These are phyloP conservation scores for Microctonus brassicae DNA, from an alignment of 2,888 invertebrate genomes.

Conservation along the genomic window DNA sequence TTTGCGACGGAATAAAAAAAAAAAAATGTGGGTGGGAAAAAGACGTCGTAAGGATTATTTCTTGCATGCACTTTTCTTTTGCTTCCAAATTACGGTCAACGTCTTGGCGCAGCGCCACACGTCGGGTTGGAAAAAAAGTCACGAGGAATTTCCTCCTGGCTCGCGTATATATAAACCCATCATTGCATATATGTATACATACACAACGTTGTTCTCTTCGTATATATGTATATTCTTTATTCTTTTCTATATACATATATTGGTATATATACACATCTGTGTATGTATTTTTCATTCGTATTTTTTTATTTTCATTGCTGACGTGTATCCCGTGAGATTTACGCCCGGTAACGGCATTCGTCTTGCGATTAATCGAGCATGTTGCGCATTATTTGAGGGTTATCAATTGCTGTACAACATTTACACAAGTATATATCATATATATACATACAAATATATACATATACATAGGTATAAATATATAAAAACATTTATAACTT, in stretches of 20 bases:
- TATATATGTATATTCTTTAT: conserved; percentile 24
- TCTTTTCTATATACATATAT: no score
- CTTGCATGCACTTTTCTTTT: conserved; percentile 47
- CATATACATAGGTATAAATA: neutral
- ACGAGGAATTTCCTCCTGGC: neutral
- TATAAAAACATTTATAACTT: no score
- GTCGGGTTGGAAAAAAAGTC: conserved; percentile 35
- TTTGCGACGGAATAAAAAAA: conserved; percentile 15
- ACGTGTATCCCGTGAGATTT: conserved; percentile 21
- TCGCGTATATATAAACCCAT: neutral
- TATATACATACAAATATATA: neutral
- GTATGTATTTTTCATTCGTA: conserved; percentile 11
- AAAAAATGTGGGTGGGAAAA: conserved; percentile 37
- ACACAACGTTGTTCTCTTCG: conserved; percentile 29
- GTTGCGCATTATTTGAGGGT: conserved; percentile 18
- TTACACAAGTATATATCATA: conserved; percentile 16
- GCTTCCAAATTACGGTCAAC: conserved; percentile 47
- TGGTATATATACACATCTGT: no score
- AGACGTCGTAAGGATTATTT: conserved; percentile 48
- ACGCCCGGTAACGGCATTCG: conserved; percentile 19
- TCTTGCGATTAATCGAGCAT: conserved; percentile 31
- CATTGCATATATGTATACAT: neutral
- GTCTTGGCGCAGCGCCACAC: conserved; percentile 48
- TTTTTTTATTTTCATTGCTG: conserved; percentile 21
- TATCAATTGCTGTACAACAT: conserved; percentile 1